Evolutionary conservation across 2,113 vertebrate genomes (phyloP), one percentile per base, ranked within the genome.

Genomic region (Ptychochromis oligacanthus): DNA sequence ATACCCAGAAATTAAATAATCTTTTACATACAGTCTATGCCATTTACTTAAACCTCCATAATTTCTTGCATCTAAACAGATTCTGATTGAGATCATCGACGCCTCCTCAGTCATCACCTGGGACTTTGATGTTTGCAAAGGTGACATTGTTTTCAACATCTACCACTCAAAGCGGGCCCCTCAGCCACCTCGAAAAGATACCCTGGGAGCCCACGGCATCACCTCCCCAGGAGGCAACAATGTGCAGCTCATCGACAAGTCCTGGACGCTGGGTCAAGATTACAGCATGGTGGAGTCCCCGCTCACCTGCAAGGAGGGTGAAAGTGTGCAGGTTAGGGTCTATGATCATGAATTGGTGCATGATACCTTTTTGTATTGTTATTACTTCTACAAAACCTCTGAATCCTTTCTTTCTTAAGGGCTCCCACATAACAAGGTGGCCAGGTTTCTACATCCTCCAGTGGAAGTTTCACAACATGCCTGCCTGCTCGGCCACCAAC

Each of bases 111-210:
- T 99, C 82, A 98, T 99, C 96, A 99, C 98, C 0, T 99, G 98
- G 98, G 98, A 99, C 94, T 99, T 99, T 59, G 98, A 99, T 0
- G 97, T 99, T 80, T 99, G 98, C 93, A 99, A 98, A 93, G 98
- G 98, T 0, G 98, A 99, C 82, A 95, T 99, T 1, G 96, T 98
- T 40, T 99, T 99, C 87, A 99, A 98, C 92, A 98, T 99, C 92
- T 99, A 97, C 84, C 98, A 99, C 93, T 98, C 98, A 65, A 99
- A 99, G 87, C 94, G 97, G 74, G 96, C 97, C 0, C 97, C 97
- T 0, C 97, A 98, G 91, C 95, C 95, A 0, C 96, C 97, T 1
- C 98, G 97, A 12, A 98, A 98, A 86, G 98, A 99, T 76, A 95
- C 97, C 3, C 93, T 97, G 83, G 97, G 95, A 61, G 95, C 97